phyloP scores from a whole-genome alignment of 2,888 invertebrate genomes.

The Nomada lathburiana region DNA sequence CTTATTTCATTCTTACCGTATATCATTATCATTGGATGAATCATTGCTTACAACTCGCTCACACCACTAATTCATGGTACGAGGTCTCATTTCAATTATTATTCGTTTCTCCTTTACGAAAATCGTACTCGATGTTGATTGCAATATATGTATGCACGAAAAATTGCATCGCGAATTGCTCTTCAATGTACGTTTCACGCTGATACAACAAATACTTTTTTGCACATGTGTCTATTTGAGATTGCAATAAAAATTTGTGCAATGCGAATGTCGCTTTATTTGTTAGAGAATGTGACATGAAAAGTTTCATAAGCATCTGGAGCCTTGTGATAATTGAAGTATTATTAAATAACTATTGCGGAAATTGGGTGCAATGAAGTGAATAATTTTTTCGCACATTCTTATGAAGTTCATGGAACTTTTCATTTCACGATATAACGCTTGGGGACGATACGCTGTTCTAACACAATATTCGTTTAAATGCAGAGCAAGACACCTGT shows the following conservation, averaged over 20 bases:
- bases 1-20: neutral
- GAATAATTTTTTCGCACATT: neutral
- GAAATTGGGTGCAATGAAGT: no score
- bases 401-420: neutral
- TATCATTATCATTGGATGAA: neutral
- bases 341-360: neutral
- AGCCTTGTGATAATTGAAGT: neutral
- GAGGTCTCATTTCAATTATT: neutral
- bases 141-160: conserved; percentile 20
- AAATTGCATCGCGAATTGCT: neutral
- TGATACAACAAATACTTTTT: neutral
- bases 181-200: neutral
- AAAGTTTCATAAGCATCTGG: neutral
- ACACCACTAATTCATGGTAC: conserved; percentile 6
- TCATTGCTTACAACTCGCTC: conserved; percentile 12
- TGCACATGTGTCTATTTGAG: no score
- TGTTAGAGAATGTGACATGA: neutral
- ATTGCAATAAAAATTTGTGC: neutral
- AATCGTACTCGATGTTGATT: neutral
- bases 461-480: conserved; percentile 16
- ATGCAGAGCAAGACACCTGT: conserved; percentile 89
- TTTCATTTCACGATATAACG: neutral
- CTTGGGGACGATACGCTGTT: neutral
- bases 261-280: conserved; percentile 27
- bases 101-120: neutral